A percentile compares a stretch with the other conserved stretches of the same genome.
Conservation (phyloP, 2,113 vertebrate species). For the Taxidea taxus region DNA sequence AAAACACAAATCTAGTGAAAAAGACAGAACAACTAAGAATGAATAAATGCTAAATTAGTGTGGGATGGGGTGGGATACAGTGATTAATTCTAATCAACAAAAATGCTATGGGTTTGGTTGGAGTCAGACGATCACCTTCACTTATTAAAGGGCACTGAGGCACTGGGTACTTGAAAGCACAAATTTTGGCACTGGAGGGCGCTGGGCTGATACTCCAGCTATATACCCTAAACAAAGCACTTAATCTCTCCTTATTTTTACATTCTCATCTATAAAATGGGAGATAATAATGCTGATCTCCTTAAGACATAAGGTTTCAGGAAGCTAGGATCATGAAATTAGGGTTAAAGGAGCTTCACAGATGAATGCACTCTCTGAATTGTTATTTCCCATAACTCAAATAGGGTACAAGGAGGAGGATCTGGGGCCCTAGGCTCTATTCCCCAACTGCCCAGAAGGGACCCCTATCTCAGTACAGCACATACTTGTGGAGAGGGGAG, state of each 20-base stretch:
- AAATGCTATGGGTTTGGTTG: neutral
- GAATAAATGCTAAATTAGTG: neutral
- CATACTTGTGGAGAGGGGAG: neutral
- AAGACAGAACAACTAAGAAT: neutral
- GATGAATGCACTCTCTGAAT: neutral
- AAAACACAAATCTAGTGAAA: conserved; percentile 13
- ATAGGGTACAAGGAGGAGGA: neutral
- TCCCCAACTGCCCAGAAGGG: neutral
- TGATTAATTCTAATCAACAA: neutral
- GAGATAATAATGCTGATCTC: neutral
- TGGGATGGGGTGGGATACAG: neutral
- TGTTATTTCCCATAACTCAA: neutral
- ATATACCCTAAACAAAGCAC: neutral
- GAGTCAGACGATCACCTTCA: neutral
- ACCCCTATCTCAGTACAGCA: neutral
- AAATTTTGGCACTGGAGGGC: neutral
- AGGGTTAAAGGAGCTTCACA: neutral
- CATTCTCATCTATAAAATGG: neutral
- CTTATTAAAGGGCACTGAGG: neutral
- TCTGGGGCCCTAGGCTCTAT: neutral
- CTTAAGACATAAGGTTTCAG: neutral
- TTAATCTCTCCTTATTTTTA: neutral
- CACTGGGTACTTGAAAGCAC: neutral
- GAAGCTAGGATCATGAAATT: neutral
- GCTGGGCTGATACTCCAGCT: neutral